Evolutionary conservation across 1,140 invertebrate genomes (phyloP), one percentile per base, ranked within the genome.

Genomic region (Pollicipes pollicipes): DNA sequence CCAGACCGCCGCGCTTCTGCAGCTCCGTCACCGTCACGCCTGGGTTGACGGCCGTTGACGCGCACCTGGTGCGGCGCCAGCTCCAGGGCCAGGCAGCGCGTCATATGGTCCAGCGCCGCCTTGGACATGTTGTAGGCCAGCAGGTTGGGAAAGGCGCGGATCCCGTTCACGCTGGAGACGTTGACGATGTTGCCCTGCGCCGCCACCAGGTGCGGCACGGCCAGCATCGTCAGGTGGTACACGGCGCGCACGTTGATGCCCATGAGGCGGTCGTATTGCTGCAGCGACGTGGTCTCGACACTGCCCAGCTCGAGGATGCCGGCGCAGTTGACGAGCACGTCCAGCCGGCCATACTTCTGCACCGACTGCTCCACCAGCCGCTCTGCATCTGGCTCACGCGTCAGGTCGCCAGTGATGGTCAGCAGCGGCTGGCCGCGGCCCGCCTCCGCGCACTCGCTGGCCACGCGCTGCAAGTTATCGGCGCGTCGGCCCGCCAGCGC

Each of bases 251-350:
- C 88, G 80, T 96, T 96, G 21, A 88, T 84, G 76, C 90, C 88
- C 82, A 95, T 91, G 0, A 92, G 76, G 69, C 86, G 79, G 75
- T 97, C 93, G 79, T 88, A 95, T 66, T 81, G 79, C 70, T 82
- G 77, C 73, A 95, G 77, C 63, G 83, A 85, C 0, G 90, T 92
- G 72, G 84, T 89, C 81, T 95, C 91, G 75, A 95, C 93, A 16
- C 82, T 83, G 67, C 93, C 94, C 68, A 78, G 81, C 77, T 89
- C 89, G 28, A 96, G 78, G 70, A 91, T 87, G 6, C 93, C 93
- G 58, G 93, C 93, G 83, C 89, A 91, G 79, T 96, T 97, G 0
- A 96, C 83, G 35, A 93, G 79, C 35, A n/a, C 84, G 80, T 92
- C 88, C 8, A 92, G 78, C 76, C 85, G 84, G 3, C 88, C 86